phyloP scores from a whole-genome alignment of 2,113 vertebrate species.

The Mustela lutreola region DNA sequence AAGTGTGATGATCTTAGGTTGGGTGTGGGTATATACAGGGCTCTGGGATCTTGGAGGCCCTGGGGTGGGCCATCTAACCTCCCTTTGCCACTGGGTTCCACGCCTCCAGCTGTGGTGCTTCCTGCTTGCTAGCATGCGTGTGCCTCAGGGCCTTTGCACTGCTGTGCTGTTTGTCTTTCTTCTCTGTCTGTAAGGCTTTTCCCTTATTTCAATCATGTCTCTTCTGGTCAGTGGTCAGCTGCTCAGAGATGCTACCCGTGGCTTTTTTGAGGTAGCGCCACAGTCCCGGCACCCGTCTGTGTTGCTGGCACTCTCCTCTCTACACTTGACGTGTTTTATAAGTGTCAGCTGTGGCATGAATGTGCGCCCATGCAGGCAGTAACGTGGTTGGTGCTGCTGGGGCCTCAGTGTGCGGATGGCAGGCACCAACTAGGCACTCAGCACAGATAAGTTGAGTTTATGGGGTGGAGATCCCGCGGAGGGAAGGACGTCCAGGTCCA shows the following conservation, averaged over 20 bases:
- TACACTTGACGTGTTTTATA: fast-evolving
- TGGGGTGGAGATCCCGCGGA: fast-evolving
- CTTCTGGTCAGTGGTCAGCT: fast-evolving
- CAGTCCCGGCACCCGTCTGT: fast-evolving
- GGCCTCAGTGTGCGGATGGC: not conserved
- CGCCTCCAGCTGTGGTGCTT: fast-evolving
- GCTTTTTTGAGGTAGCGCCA: fast-evolving
- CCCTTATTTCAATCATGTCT: fast-evolving
- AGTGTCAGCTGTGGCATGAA: fast-evolving
- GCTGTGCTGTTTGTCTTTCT: not conserved
- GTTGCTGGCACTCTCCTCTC: fast-evolving
- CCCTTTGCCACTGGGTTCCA: not conserved
- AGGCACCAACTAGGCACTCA: not conserved
- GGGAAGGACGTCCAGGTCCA: not conserved
- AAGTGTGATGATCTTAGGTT: fast-evolving
- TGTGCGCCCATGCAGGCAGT: fast-evolving
- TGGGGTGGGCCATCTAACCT: fast-evolving
- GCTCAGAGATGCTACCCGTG: not conserved
- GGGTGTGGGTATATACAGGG: not conserved
- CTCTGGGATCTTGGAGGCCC: not conserved
- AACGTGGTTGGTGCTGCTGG: not conserved
- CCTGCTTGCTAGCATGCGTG: not conserved
- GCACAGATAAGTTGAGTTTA: fast-evolving
- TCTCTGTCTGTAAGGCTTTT: not conserved
- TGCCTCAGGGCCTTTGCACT: not conserved